Evolutionary conservation across 2,797 vertebrate species (phyloP), one percentile per base, ranked within the genome.

Genomic region (Channa striata): DNA sequence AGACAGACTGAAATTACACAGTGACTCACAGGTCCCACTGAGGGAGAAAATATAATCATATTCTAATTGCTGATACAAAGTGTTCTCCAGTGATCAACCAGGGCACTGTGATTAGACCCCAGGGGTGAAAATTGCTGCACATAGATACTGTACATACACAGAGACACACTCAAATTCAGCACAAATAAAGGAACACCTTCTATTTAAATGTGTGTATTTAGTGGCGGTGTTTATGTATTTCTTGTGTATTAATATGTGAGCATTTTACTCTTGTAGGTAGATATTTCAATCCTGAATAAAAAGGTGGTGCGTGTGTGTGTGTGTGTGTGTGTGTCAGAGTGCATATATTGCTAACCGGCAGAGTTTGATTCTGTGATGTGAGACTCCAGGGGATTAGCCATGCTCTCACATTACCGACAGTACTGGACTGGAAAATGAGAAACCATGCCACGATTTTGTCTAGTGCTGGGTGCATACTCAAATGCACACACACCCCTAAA

Each of bases 371-470:
- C 80, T 86, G 63, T 89, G 86, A 91, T 88, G 90, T 84, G 80
- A 83, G 86, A 90, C 89, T 89, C 74, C 58, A 42, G 89, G 80
- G 91, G 83, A 92, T 92, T 90, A 90, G 83, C 84, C 87, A 77
- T 71, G 85, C 83, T 90, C 90, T 92, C 89, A 91, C 89, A 94
- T 94, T 94, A 94, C 87, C 81, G 40, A 85, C 86, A 90, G 91
- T 91, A 92, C 81, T 93, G 91, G 89, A 92, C 91, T 93, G 92
- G 93, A 94, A 94, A 93, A 95, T 94, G 90, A 93, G 91, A 94
- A 92, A 87, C 69, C 72, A 81, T 86, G 82, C 71, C 50, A 80
- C 80, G 83, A 87, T 88, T 92, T 87, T 87, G 89, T 88, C 73
- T 87, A 86, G 59, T 86, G 70, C 70, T 71, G 47, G 58, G 59